These are phyloP conservation scores for Amazona guildingii DNA, from an alignment of 2,113 vertebrate species.

Conservation along the genomic window DNA sequence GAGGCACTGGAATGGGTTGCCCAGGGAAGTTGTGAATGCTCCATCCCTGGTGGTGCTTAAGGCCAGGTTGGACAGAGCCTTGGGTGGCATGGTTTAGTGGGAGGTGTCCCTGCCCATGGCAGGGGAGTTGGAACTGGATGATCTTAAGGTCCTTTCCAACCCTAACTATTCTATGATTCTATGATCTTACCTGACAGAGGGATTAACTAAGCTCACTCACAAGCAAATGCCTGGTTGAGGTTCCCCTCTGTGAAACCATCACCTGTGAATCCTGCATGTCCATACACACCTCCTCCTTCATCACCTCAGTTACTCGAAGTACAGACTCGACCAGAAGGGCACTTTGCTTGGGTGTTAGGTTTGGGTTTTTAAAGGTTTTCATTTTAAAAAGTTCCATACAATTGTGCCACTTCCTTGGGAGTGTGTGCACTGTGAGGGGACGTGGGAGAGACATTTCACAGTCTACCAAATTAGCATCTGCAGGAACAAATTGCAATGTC, in stretches of 20 bases:
- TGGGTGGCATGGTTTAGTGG: no score
- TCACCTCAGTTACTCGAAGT: not conserved
- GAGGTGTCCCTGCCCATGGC: no score
- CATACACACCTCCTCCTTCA: not conserved
- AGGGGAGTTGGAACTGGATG: no score
- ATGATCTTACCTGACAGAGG: not conserved
- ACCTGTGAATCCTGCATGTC: not conserved
- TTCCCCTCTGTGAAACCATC: not conserved
- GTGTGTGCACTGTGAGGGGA: not conserved
- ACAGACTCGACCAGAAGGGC: not conserved
- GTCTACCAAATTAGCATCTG: not conserved
- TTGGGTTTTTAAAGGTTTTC: not conserved
- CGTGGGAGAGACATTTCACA: not conserved
- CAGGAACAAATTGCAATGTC: not conserved
- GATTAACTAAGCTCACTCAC: not conserved
- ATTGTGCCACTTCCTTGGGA: not conserved
- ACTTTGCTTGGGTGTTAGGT: not conserved
- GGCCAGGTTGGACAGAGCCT: no score
- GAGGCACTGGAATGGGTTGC: no score
- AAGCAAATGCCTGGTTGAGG: not conserved
- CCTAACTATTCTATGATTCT: no score
- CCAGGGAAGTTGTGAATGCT: no score
- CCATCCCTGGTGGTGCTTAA: no score
- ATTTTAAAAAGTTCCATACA: not conserved
- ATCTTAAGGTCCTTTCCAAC: no score